These are phyloP conservation scores for Dreissena rostriformis DNA, from an alignment of 1,140 invertebrate genomes.

Conservation along the genomic window DNA sequence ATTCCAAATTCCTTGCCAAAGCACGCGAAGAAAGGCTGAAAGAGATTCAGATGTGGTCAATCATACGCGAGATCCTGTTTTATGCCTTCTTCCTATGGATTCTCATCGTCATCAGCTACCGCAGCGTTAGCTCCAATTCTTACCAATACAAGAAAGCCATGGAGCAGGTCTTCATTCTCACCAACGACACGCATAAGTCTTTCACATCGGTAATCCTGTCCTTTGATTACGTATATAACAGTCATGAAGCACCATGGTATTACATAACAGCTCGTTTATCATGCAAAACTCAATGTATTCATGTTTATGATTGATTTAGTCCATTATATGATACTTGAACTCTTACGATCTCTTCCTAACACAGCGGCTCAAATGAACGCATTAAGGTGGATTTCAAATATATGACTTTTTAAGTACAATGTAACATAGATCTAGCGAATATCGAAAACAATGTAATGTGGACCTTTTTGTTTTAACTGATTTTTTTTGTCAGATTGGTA, in stretches of 20 bases:
- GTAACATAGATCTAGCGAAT: no score
- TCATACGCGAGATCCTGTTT: conserved; percentile 81
- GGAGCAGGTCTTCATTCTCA: conserved; percentile 81
- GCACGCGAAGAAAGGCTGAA: conserved; percentile 80
- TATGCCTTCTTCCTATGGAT: conserved; percentile 83
- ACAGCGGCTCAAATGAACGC: no score
- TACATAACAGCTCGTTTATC: no score
- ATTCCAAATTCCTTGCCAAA: conserved; percentile 78
- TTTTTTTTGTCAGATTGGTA: conserved; percentile 68
- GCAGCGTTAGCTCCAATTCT: conserved; percentile 79
- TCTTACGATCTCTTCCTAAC: no score
- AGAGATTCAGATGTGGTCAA: conserved; percentile 82
- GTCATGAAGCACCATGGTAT: no score
- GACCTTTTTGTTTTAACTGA: not conserved
- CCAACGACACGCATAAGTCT: conserved; percentile 69
- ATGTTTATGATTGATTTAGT: no score
- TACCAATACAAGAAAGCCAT: conserved; percentile 81
- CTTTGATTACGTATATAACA: no score
- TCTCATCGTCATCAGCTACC: conserved; percentile 82
- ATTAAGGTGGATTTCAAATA: no score
- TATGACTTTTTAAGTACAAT: no score
- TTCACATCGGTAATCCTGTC: conserved; percentile 66
- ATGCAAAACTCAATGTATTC: no score
- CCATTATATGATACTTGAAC: no score
- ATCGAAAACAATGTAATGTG: no score